Evolutionary conservation across 2,113 vertebrate genomes (phyloP), one percentile per base, ranked within the genome.

Genomic region (Embiotoca jacksoni): DNA sequence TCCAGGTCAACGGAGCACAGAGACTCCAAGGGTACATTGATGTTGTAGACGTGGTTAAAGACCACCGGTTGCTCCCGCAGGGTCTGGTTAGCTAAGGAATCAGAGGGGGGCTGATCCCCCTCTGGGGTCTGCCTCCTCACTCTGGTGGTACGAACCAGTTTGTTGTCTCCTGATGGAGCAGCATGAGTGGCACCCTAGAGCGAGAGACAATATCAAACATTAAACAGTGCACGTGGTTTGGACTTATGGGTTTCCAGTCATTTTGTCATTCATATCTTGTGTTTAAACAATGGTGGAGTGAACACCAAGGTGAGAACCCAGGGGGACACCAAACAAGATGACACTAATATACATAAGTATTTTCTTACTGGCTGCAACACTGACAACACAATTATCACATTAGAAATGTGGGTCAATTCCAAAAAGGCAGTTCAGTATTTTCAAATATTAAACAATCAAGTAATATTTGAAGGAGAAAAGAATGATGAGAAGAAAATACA

Each of bases 41-140:
- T 98, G 93, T 97, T 98, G 91, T 99, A 99, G 77, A 98, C 94
- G 10, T 99, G 98, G 93, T 97, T 98, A 89, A 99, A 99, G 86
- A 98, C 93, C 92, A 99, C 86, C 0, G 98, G 94, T 81, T 96
- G 96, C 64, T 96, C 95, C 89, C 88, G 94, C 82, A 90, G 41
- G 0, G 94, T 98, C 86, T 96, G 95, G 89, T 95, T 97, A 88
- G 87, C 69, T 30, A 86, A 50, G 9, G 89, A 82, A 3, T 87
- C 80, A 7, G 76, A 74, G 49, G 54, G 46, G 1, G 67, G 30
- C 53, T 67, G 75, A 63, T 83, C 90, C 92, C 58, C 91, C 88
- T 30, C 94, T 10, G 84, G 72, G 0, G 56, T 83, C 37, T 95
- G 94, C 76, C 95, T 92, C 83, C 92, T 94, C 1, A 94, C 89